These are phyloP conservation scores for Rhegmatorhina hoffmannsi DNA, from an alignment of 2,113 vertebrate species.

Conservation along the genomic window DNA sequence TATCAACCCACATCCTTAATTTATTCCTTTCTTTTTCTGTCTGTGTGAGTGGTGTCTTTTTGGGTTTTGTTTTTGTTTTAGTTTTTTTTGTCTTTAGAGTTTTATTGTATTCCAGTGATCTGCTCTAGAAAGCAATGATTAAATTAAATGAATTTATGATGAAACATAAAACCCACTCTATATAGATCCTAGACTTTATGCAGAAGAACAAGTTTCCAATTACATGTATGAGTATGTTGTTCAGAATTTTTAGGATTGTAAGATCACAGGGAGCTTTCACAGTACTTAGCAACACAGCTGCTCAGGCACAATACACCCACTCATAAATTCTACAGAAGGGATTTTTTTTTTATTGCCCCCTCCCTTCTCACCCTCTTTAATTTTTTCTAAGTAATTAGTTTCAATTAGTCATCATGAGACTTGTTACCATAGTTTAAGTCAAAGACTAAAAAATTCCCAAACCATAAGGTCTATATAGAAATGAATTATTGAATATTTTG, in stretches of 20 bases:
- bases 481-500: slow-evolving; percentile 32
- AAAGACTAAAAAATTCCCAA: background rate
- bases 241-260: background rate
- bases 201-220: background rate
- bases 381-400: slow-evolving; percentile 53
- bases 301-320: slow-evolving; percentile 48
- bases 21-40: background rate
- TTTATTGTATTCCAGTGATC: background rate
- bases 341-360: background rate
- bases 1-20: background rate
- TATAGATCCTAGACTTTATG: background rate
- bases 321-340: slow-evolving; percentile 1
- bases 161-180: background rate
- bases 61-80: too few species aligned
- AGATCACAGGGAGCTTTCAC: slow-evolving; percentile 7
- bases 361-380: background rate
- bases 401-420: slow-evolving; percentile 50
- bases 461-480: background rate
- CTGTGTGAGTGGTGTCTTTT: too few species aligned
- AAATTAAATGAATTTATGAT: background rate
- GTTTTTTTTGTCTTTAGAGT: background rate
- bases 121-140: background rate
- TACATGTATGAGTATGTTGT: background rate
- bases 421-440: slow-evolving; percentile 10
- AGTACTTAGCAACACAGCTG: slow-evolving; percentile 39